Base-by-base conservation (phyloP, 1,140 invertebrate genomes). In the Drosophila lacteicornis region DNA sequence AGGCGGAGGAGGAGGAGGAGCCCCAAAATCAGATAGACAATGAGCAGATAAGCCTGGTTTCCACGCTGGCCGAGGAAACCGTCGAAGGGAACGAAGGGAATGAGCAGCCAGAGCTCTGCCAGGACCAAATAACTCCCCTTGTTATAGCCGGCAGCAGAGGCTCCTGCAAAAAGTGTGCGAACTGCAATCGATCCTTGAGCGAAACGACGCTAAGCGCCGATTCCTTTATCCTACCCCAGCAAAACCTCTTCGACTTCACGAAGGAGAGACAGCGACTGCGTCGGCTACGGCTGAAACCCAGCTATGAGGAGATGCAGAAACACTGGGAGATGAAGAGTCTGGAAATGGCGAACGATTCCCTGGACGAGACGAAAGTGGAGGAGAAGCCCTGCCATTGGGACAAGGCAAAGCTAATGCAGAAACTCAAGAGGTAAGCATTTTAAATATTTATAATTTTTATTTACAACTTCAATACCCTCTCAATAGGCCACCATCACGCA, bases 1-100 rank as follows among this genome's bases (percentile, higher is more conserved):
- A 33, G 11, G 33, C 47, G 30, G 73, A 67, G 11, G 50, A 25
- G 15, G 33, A 46, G 15, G 33, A 46, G 2, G 40, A 53, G 2
- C 47, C 2, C 7, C 22, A 17, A 19, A 50, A 33, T n/a, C 53
- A 73, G 5, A 66, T 90, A 25, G 84, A 90, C 5, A 75, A 88
- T 19, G 79, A 71, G 2, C 65, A 67, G 12, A 65, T 87, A 1
- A 90, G 84, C 27, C 45, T 87, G 66, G 84, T 87, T n/a, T 88
- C 80, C 19, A 87, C 77, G 25, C 58, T 87, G 62, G 78, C 69
- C 42, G 78, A 88, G 38, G 80, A 77, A 43, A 50, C 79, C 22
- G 50, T 17, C 8, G 19, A 40, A n/a, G n/a, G n/a, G n/a, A 46
- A 27, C 2, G 19, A 30, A 4, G 36, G 27, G 19, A 36, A 13